Evolutionary conservation across 2,797 vertebrate species (phyloP).

Genomic region (Heterohyrax brucei): DNA sequence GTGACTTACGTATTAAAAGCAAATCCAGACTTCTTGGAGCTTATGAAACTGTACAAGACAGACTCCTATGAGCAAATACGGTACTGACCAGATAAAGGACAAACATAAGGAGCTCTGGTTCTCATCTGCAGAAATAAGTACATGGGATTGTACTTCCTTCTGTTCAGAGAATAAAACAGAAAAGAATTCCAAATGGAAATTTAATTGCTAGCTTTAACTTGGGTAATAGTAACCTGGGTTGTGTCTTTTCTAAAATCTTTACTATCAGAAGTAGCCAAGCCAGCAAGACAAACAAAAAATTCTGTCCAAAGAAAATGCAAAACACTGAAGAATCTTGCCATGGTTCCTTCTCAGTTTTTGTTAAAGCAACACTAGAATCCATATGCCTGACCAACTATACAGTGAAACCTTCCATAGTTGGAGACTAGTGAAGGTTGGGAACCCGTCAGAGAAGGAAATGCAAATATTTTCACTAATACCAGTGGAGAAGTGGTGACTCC

Average conservation of each 20-base stretch:
- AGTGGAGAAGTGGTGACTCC: too few species aligned
- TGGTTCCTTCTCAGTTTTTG: neutral
- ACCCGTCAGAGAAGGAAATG: too few species aligned
- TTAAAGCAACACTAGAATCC: neutral
- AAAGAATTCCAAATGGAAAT: neutral
- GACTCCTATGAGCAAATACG: neutral
- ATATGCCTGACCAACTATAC: neutral
- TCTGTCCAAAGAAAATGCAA: neutral
- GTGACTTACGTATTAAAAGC: neutral
- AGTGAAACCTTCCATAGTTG: too few species aligned
- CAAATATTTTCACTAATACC: too few species aligned
- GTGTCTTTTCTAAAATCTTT: neutral
- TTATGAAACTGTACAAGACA: neutral
- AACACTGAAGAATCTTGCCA: neutral
- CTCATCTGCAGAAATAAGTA: neutral
- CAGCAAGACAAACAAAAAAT: neutral
- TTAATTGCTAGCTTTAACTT: neutral
- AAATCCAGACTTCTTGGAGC: neutral
- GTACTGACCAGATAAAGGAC: neutral
- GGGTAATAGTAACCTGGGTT: neutral
- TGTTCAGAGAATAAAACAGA: constrained; percentile 2
- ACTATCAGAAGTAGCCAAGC: neutral
- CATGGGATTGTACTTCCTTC: neutral
- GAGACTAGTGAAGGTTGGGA: too few species aligned
- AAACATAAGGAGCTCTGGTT: neutral